Evolutionary conservation across 2,113 vertebrate genomes (phyloP).

Genomic region (Fulmarus glacialis): DNA sequence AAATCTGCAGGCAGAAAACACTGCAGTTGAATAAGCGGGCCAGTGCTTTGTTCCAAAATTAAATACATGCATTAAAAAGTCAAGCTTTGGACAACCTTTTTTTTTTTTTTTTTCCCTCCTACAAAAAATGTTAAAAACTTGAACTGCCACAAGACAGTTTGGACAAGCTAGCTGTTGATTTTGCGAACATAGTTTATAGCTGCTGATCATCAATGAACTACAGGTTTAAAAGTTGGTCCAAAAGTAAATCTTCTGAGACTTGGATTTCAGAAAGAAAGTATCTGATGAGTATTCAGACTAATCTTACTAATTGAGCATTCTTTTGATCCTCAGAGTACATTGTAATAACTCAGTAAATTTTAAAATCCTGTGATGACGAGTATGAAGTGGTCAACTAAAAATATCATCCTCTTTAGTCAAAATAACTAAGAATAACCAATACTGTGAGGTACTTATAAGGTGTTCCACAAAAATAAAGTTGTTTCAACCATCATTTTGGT

Average conservation of each 20-base stretch:
- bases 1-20: neutral
- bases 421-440: neutral
- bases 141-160: neutral
- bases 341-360: neutral
- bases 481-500: neutral
- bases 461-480: neutral
- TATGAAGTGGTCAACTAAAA: neutral
- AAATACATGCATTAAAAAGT: neutral
- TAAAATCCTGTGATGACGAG: neutral
- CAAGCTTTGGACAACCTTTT: neutral
- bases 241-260: neutral
- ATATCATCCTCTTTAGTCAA: neutral
- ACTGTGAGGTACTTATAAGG: neutral
- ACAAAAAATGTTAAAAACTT: neutral
- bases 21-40: neutral
- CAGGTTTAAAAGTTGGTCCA: neutral
- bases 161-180: neutral
- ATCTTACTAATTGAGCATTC: neutral
- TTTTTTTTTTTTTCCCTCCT: neutral
- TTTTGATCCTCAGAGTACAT: neutral
- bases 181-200: neutral
- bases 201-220: neutral
- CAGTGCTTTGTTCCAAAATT: neutral
- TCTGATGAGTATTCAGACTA: neutral
- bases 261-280: neutral